Base-by-base conservation (phyloP, 2,113 vertebrate species). In the Pachyramphus minor region DNA sequence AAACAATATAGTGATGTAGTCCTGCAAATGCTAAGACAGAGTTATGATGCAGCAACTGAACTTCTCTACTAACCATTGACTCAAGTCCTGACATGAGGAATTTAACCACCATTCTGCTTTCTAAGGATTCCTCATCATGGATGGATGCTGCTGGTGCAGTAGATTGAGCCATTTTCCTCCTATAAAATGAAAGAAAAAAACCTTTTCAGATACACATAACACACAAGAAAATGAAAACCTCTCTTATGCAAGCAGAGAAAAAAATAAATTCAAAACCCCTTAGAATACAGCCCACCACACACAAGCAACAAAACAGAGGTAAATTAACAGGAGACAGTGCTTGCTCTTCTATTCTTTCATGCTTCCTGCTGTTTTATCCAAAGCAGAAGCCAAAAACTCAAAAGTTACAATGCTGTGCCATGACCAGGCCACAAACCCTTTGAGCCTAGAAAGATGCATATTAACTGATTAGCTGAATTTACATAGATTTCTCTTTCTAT, bases 1-100 rank as follows among this genome's bases (percentile, higher is more conserved):
- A 85, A 33, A 45, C 53, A 78, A 52, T 3, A 20, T 1, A 9
- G 2, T 31, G 50, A 27, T n/a, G 35, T n/a, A 49, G 82, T 20
- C 58, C 72, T 55, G 21, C 41, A 74, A 42, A 10, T 4, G 75
- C 10, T 25, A 72, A 62, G 22, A 44, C 8, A 45, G 13, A 78
- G 41, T 24, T 73, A 41, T 6, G 15, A 83, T 1, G 2, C 17
- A 87, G 60, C n/a, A 63, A 50, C 23, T 86, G 31, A 49, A 68
- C 9, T 39, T 44, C 19, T 62, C 44, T 89, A 96, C 97, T 97
- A 89, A 98, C 98, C 98, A 98, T 98, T 35, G 98, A 98, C 73
- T 98, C 98, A 3, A 98, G 97, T 10, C 98, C 98, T 55, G 98
- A 98, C 98, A 98, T 98, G 62, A 98, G 98, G 83, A 98, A 97